phyloP scores from a whole-genome alignment of 23 tunicate species.

The Phallusia fumigata region DNA sequence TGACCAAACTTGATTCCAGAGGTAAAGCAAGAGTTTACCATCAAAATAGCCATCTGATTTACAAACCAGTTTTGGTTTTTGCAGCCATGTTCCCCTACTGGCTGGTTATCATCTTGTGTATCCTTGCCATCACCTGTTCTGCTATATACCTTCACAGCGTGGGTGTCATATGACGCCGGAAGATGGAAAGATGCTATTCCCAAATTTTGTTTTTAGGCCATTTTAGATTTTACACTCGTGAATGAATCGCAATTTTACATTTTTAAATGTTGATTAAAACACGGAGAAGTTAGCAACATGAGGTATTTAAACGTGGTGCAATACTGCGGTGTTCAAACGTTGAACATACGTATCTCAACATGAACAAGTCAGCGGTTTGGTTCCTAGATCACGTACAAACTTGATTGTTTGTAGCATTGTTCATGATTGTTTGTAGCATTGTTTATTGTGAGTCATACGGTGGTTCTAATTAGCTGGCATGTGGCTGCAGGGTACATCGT shows the following conservation, averaged over 20 bases:
- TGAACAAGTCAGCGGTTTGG: too few species aligned
- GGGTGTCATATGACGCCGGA: constrained; percentile 8
- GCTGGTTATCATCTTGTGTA: constrained; percentile 41
- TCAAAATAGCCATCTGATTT: too few species aligned
- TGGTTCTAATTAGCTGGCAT: too few species aligned
- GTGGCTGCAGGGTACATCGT: too few species aligned
- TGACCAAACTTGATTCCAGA: constrained; percentile 60
- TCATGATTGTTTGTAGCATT: too few species aligned
- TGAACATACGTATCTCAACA: too few species aligned
- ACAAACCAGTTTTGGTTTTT: constrained; percentile 4
- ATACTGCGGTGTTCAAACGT: background rate
- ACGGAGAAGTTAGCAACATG: background rate
- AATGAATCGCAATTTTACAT: background rate
- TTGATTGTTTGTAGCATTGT: too few species aligned
- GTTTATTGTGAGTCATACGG: too few species aligned
- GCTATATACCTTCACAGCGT: constrained; percentile 23
- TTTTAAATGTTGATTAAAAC: background rate
- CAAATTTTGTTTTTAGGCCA: background rate
- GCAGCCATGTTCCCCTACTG: constrained; percentile 60
- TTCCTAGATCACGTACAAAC: too few species aligned
- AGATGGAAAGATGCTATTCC: too few species aligned
- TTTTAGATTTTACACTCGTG: background rate
- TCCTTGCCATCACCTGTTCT: constrained; percentile 21
- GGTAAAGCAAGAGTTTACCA: constrained; percentile 31
- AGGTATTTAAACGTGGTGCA: background rate